phyloP scores from a whole-genome alignment of 2,797 vertebrate genomes.

The Staurois parvus region DNA sequence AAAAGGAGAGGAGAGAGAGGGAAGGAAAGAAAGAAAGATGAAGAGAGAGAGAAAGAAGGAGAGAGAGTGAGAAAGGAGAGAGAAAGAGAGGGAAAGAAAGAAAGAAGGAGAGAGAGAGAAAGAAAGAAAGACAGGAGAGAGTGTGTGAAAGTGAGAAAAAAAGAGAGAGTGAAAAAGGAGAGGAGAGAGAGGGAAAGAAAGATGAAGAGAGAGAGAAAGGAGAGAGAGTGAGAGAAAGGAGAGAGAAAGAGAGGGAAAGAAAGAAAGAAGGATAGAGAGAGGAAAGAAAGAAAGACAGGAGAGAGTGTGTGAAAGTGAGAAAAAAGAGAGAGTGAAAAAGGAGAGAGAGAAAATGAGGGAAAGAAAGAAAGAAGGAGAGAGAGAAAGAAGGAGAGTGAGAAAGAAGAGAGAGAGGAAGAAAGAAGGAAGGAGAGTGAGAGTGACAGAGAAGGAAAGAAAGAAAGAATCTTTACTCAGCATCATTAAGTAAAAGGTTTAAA shows the following conservation, averaged over 20 bases:
- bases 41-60: neutral
- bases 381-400: no score
- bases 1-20: rapidly evolving
- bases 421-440: no score
- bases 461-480: neutral
- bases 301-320: no score
- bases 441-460: no score
- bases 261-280: neutral
- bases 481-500: no score
- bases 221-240: neutral
- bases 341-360: no score
- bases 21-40: neutral
- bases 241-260: neutral
- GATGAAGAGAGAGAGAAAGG: neutral
- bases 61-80: rapidly evolving
- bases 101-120: neutral
- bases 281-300: neutral
- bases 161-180: neutral
- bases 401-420: no score
- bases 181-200: neutral
- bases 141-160: neutral
- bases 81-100: neutral
- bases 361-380: no score
- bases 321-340: no score
- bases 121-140: neutral